Percentiles rank a stretch among this genome's conserved stretches.
Conservation (phyloP, 2,797 vertebrate genomes). For the Siniperca obscura region DNA sequence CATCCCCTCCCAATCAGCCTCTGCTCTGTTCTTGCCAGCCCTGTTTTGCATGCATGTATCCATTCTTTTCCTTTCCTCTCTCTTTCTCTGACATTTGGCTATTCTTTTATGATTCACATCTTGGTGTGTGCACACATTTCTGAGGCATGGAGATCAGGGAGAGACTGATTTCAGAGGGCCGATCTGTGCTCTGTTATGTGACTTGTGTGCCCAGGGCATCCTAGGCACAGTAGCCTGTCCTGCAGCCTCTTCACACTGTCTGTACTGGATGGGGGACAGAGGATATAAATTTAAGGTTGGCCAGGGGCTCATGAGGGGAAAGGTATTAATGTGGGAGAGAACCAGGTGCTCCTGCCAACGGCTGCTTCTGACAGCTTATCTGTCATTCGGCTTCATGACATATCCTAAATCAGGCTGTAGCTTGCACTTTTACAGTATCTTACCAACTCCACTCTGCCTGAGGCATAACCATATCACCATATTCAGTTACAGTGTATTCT, state of each 20-base stretch:
- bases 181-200: constrained; percentile 50
- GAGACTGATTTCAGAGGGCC: constrained; percentile 43
- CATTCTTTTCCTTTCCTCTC: constrained; percentile 53
- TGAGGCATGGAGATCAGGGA: constrained; percentile 35
- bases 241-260: constrained; percentile 45
- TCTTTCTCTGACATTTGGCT: constrained; percentile 71
- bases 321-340: constrained; percentile 57
- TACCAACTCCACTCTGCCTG: constrained; percentile 28
- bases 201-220: constrained; percentile 44
- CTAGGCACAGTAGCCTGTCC: constrained; percentile 34
- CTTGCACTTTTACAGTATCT: constrained; percentile 37
- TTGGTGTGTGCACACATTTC: constrained; percentile 35
- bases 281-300: constrained; percentile 44
- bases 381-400: constrained; percentile 66
- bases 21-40: constrained; percentile 63
- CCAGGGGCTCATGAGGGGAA: constrained; percentile 10
- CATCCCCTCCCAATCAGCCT: constrained; percentile 75
- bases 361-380: constrained; percentile 74
- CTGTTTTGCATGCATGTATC: constrained; percentile 70
- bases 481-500: constrained; percentile 14
- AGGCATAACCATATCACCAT: constrained; percentile 11
- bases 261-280: constrained; percentile 25
- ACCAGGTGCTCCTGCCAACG: constrained; percentile 53
- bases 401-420: constrained; percentile 69
- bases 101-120: constrained; percentile 70